Evolutionary conservation across 2,113 vertebrate species (phyloP), one percentile per base, ranked within the genome.

Genomic region (Oncorhynchus gorbuscha): DNA sequence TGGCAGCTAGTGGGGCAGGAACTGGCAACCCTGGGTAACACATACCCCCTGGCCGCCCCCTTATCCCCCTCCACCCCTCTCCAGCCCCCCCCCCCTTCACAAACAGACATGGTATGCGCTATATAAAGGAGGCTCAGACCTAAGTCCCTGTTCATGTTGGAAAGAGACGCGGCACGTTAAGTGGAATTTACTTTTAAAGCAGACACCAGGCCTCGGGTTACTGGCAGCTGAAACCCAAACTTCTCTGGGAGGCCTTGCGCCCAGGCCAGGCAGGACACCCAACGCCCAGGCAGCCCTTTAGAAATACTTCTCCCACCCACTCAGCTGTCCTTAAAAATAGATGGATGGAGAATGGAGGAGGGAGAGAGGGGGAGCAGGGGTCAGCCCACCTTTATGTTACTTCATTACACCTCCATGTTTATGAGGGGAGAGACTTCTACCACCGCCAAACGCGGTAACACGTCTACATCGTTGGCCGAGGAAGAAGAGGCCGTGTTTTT

Each of bases 171-270:
- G 86, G 89, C 86, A 88, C 78, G 89, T 92, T 92, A 92, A 94
- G 92, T 90, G 90, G 92, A 93, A 93, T 92, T 92, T 90, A 92
- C 91, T 92, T 91, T 88, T 91, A 88, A 92, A 91, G 84, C 85
- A 83, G 89, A 93, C 92, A 91, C 90, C 84, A 51, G 64, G 86
- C 85, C 79, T 93, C 84, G 24, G 61, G 89, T 93, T 94, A 91
- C 92, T 75, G 79, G 80, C 76, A 77, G 81, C 84, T 88, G 92
- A 84, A 92, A 93, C 73, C 32, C 80, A 84, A 91, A 74, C 85
- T 82, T 71, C 72, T 80, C 81, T 78, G 81, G 2, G 73, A 80
- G 80, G 87, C 85, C 87, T 81, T 67, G 22, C 71, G 32, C 32
- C 32, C 78, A 20, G 85, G 79, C 75, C 70, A 75, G 74, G 82